Conservation (phyloP, 2,797 vertebrate species). For the Trachops cirrhosus region DNA sequence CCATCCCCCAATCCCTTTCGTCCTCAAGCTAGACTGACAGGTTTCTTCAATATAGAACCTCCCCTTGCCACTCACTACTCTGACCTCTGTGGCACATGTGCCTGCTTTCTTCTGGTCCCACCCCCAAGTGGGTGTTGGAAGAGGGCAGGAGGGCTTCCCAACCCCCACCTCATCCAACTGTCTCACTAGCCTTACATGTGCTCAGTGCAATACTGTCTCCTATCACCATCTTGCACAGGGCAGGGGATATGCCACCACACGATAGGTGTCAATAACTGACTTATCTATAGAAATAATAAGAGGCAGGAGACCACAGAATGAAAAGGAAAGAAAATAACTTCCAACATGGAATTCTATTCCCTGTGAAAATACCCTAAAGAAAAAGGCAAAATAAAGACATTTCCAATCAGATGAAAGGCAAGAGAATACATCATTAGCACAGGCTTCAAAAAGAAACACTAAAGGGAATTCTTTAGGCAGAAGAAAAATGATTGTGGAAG, state of each 20-base stretch:
- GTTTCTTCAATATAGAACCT: background rate
- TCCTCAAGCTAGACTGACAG: background rate
- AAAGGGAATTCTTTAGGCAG: background rate
- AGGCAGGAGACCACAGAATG: background rate
- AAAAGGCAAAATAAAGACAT: constrained; percentile 19
- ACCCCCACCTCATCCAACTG: background rate
- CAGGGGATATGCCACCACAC: background rate
- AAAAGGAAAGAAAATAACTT: background rate
- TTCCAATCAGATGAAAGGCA: background rate
- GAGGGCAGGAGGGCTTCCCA: too few relatives aligned
- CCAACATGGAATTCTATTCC: background rate
- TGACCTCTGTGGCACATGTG: background rate
- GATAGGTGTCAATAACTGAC: background rate
- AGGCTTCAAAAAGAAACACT: background rate
- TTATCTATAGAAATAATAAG: background rate
- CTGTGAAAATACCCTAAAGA: constrained; percentile 1
- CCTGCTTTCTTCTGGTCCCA: background rate
- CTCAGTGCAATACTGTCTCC: background rate
- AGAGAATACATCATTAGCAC: background rate
- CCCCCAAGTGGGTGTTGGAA: background rate
- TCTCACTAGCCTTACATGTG: background rate
- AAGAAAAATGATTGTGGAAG: background rate
- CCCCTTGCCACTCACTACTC: background rate
- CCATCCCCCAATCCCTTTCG: background rate
- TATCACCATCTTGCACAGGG: background rate